Base-by-base conservation (phyloP, 2,797 vertebrate genomes). In the Glossophaga mutica region DNA sequence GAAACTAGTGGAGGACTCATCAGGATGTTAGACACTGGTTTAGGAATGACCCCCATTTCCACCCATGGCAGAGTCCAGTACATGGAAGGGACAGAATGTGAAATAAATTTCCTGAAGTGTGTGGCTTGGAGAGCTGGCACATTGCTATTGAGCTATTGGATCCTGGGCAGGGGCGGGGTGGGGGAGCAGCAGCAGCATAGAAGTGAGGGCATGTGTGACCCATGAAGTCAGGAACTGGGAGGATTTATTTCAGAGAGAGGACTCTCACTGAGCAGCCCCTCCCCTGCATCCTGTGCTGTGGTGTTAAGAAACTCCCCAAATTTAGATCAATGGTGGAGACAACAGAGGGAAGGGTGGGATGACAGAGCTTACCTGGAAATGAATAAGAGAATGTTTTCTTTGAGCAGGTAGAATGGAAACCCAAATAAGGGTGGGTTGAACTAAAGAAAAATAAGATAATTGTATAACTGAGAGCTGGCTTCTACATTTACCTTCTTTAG, bases 331-430 rank as follows among this genome's bases (percentile, higher is more conserved):
- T 62, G 77, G 37, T 82, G 68, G 87, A 87, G 62, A 44, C 9
- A 3, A 52, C 74, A 94, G 55, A 39, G 77, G 77, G 19, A 18
- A 14, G 8, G 24, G 44, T 84, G 52, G 68, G 57, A 42, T 85
- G 29, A 78, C 34, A 0, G 9, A 29, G 34, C 34, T 94, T 77
- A 95, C 77, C 93, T 85, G 87, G 85, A 87, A 95, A 85, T 95
- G 65, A 92, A 7, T 86, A 52, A 87, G 46, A 89, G 52, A 79
- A 50, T 90, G 82, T 90, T 91, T 87, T 93, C 87, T 87, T 46
- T 59, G 34, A 82, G 57, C 37, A 73, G 81, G 10, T 84, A 85
- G 73, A 84, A 76, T 12, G 15, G 18, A 89, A 57, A 89, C 44
- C 12, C 68, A 57, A 90, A 96, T 2, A 57, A 21, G 93, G 26